phyloP scores from a whole-genome alignment of 2,113 vertebrate genomes.

The Ceyx cyanopectus region DNA sequence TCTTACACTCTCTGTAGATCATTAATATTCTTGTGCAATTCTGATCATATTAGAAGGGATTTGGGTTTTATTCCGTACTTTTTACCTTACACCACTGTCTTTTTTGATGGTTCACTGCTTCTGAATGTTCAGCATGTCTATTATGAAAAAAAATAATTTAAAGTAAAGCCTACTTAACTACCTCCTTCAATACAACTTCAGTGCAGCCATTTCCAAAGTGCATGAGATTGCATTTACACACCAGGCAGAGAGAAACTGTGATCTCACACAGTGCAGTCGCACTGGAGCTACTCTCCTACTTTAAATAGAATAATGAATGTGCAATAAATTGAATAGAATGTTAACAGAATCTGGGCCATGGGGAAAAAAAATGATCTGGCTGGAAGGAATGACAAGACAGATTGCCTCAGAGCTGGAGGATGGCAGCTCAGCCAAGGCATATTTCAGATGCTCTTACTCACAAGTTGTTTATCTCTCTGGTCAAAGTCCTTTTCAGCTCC shows the following conservation, averaged over 20 bases:
- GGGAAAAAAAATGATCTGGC: neutral
- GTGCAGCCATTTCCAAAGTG: neutral
- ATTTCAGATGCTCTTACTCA: neutral
- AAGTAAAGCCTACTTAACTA: neutral
- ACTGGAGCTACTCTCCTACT: neutral
- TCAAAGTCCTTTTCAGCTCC: neutral
- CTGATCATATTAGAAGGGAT: neutral
- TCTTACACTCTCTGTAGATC: neutral
- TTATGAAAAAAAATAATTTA: neutral
- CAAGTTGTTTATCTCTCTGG: neutral
- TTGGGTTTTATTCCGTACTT: neutral
- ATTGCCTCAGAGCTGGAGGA: neutral
- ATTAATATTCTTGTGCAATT: neutral
- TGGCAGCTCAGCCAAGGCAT: neutral
- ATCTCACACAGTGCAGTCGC: neutral
- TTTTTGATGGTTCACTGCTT: neutral
- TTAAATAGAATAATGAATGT: conserved; percentile 28
- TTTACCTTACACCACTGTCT: neutral
- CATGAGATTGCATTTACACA: neutral
- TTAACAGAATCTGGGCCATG: neutral
- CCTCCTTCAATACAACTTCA: conserved; percentile 8
- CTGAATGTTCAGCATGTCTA: neutral
- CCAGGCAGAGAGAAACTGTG: neutral
- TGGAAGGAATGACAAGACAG: neutral
- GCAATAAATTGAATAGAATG: neutral